Evolutionary conservation across 2,113 vertebrate genomes (phyloP), one percentile per base, ranked within the genome.

Genomic region (Pelvicachromis taeniatus): DNA sequence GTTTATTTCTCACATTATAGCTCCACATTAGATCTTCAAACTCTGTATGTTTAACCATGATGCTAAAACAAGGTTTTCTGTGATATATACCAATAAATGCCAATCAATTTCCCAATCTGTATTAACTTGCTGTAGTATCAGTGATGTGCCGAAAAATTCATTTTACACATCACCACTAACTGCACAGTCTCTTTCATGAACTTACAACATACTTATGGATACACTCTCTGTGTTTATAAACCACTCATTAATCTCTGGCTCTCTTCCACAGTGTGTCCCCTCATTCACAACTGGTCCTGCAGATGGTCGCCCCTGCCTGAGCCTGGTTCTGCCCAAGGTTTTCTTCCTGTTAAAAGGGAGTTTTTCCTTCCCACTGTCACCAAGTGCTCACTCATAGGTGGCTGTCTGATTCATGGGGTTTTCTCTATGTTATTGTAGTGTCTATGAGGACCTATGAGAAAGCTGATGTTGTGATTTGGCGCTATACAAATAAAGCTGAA

Each of bases 41-140:
- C 4, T 1, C 13, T 0, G 9, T 0, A 48, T 29, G 40, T 48
- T 48, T 29, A 7, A 45, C 48, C 16, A 17, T 29, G 0, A 73
- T 17, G 14, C 38, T 17, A 26, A 70, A n/a, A n/a, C n/a, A 68
- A 42, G 12, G 16, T 68, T 23, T 68, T 68, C 7, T 0, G 19
- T 35, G 6, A 38, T 11, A 63, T 7, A 13, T 0, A 9, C 13
- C 0, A 50, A 17, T 7, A 52, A 7, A 19, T 19, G 6, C 4
- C 3, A 50, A 50, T 50, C 50, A 19, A 52, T 52, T 52, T 52
- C 19, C 16, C 17, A 4, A 70, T 70, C 14, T 7, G 0, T 73
- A 42, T 73, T 73, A 48, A 73, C 40, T 11, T 29, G 65, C 5
- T 73, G 3, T 29, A 73, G 40, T 48, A 40, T 19, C 14, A 73